Percentiles rank a stretch among this genome's conserved stretches.
Conservation (phyloP, 1,140 invertebrate genomes). For the Nomia melanderi region DNA sequence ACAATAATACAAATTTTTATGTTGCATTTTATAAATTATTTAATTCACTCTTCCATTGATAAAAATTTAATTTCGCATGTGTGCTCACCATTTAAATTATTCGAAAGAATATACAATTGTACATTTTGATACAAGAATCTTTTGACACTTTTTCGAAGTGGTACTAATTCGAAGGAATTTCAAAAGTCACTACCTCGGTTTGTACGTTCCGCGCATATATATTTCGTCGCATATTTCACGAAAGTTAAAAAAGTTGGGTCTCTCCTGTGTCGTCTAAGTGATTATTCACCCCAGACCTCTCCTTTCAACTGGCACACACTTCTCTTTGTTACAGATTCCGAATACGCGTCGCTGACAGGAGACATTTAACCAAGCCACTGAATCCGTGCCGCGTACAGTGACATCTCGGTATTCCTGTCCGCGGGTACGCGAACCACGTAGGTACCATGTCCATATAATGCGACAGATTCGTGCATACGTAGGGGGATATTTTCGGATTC, state of each 20-base stretch:
- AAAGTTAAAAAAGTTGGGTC: background rate
- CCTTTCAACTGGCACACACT: background rate
- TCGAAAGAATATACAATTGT: no score
- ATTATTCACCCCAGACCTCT: background rate
- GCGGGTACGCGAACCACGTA: slow-evolving; percentile 4
- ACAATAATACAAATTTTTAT: no score
- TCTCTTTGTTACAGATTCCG: slow-evolving; percentile 57
- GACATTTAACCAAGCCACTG: slow-evolving; percentile 59
- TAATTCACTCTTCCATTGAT: no score
- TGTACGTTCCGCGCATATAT: no score
- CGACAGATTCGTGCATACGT: slow-evolving; percentile 23
- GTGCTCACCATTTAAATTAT: no score
- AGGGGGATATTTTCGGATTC: slow-evolving; percentile 30
- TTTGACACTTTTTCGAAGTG: no score
- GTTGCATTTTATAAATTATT: no score
- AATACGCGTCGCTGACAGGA: slow-evolving; percentile 43
- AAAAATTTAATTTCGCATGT: no score
- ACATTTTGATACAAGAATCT: no score
- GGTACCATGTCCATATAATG: slow-evolving; percentile 44
- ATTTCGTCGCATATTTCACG: background rate
- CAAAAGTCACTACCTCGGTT: no score
- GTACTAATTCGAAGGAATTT: no score
- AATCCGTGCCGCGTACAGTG: slow-evolving; percentile 35
- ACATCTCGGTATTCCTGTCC: slow-evolving; percentile 44
- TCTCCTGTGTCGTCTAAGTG: background rate